Evolutionary conservation across 2,888 invertebrate genomes (phyloP).

Genomic region (Lycophotia porphyrea): DNA sequence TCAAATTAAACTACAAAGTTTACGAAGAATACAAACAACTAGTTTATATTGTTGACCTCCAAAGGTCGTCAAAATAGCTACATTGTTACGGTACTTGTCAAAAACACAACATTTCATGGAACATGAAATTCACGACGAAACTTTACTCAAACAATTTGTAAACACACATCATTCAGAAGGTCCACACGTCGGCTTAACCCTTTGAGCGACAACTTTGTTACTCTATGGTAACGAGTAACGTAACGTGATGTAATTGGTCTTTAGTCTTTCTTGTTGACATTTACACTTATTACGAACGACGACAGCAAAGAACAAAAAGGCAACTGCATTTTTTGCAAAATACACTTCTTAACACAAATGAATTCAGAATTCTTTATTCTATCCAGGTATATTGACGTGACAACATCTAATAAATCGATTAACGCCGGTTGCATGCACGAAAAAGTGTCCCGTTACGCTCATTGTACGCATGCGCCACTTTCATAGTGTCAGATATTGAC

Average conservation of each 20-base stretch:
- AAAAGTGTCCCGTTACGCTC: no score
- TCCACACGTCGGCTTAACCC: not conserved
- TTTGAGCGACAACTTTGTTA: not conserved
- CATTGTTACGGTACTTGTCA: not conserved
- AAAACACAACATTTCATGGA: not conserved
- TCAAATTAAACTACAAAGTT: not conserved
- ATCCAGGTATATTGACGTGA: no score
- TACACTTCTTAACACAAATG: no score
- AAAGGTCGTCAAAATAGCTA: not conserved
- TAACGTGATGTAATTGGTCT: slow-evolving; percentile 6
- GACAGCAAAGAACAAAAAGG: no score
- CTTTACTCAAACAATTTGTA: slow-evolving; percentile 1
- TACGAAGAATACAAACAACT: not conserved
- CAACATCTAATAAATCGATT: no score
- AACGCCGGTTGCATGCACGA: no score
- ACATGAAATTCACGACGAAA: not conserved
- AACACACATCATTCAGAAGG: slow-evolving; percentile 7
- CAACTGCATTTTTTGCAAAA: no score
- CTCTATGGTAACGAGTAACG: slow-evolving; percentile 7
- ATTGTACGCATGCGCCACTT: no score
- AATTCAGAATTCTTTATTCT: no score
- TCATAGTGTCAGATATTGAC: no score
- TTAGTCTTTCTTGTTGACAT: not conserved
- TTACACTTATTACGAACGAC: not conserved
- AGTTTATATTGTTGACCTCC: not conserved